Evolutionary conservation across 2,797 vertebrate species (phyloP).

Genomic region (Acanthurus lineatus): DNA sequence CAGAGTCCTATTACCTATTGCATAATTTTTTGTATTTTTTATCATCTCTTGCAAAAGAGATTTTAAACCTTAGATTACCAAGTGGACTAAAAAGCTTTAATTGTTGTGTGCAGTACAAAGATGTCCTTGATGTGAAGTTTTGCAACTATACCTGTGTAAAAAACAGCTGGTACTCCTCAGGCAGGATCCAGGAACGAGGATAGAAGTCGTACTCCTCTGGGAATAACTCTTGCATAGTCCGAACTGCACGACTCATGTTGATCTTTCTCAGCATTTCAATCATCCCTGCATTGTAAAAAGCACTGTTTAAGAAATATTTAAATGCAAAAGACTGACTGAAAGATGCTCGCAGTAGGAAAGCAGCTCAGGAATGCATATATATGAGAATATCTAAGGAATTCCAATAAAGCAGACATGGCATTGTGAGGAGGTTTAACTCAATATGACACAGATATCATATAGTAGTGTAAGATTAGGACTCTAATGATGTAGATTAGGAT

Average conservation of each 20-base stretch:
- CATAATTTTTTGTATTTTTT: too few species aligned
- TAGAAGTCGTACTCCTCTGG: conserved; percentile 98
- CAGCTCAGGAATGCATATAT: not conserved
- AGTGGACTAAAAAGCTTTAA: not conserved
- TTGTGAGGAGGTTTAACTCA: not conserved
- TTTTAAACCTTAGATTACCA: too few species aligned
- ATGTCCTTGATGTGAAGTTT: not conserved
- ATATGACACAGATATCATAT: not conserved
- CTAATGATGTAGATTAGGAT: not conserved
- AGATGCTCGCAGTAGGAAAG: not conserved
- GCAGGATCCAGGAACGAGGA: conserved; percentile 97
- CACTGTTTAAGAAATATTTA: not conserved
- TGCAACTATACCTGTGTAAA: conserved; percentile 86
- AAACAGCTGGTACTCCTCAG: conserved; percentile 94
- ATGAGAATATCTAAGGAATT: not conserved
- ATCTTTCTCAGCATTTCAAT: conserved; percentile 95
- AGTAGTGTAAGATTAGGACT: not conserved
- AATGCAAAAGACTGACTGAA: not conserved
- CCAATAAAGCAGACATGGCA: not conserved
- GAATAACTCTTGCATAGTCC: conserved; percentile 95
- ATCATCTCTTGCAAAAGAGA: too few species aligned
- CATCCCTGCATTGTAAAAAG: conserved; percentile 89
- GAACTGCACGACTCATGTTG: conserved; percentile 94
- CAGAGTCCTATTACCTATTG: too few species aligned
- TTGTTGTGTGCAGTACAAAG: not conserved